Conservation (phyloP, 2,113 vertebrate species). For the Cyphomyrus discorhynchus region DNA sequence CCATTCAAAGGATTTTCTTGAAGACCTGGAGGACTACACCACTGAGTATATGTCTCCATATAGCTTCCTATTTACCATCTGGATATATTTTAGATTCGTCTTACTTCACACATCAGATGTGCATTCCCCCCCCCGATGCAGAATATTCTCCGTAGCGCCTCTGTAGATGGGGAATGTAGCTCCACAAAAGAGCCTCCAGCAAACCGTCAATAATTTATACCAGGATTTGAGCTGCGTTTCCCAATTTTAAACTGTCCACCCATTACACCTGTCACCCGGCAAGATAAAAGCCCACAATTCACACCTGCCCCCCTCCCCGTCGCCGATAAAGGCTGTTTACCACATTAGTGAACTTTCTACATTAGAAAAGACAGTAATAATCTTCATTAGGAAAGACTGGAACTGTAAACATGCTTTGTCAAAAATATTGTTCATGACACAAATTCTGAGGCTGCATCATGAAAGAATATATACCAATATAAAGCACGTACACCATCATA, state of each 20-base stretch:
- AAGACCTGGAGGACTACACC: not conserved
- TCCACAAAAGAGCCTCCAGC: not conserved
- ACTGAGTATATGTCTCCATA: not conserved
- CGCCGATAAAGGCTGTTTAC: not conserved
- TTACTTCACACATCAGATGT: constrained; percentile 2
- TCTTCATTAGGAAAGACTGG: not conserved
- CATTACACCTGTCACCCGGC: not conserved
- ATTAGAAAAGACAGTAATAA: not conserved
- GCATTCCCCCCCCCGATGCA: not conserved
- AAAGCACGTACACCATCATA: not conserved
- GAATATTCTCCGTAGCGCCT: not conserved
- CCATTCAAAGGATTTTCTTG: not conserved
- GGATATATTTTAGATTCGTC: not conserved
- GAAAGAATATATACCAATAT: not conserved
- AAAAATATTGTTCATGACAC: not conserved
- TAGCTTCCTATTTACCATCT: not conserved
- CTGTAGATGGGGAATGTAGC: not conserved
- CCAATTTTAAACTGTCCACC: constrained; percentile 20
- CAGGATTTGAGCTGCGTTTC: constrained; percentile 18
- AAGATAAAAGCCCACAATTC: not conserved
- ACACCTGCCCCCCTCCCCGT: not conserved
- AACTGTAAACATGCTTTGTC: not conserved
- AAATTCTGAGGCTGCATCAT: not conserved
- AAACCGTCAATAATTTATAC: constrained; percentile 23
- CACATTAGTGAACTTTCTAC: not conserved